phyloP scores from a whole-genome alignment of 2,888 invertebrate genomes.

The Trachelus stipa region DNA sequence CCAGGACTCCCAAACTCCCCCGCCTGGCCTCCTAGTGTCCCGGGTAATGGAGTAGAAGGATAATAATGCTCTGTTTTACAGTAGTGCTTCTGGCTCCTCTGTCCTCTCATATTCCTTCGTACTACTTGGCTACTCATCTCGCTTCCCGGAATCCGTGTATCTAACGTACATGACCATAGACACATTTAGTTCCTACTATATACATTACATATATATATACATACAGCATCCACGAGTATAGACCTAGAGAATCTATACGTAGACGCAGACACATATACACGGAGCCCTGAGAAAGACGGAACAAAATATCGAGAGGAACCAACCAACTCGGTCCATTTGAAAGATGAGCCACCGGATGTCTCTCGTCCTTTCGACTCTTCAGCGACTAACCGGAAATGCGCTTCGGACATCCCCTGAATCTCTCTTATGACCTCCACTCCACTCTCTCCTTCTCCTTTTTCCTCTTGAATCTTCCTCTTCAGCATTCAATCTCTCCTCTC shows the following conservation, averaged over 20 bases:
- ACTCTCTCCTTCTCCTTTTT: not conserved
- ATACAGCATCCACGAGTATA: not conserved
- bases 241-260: not conserved
- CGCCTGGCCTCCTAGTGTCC: conserved; percentile 48
- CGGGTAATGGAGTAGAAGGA: conserved; percentile 62
- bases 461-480: not conserved
- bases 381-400: not conserved
- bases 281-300: conserved; percentile 40
- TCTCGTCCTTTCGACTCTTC: not conserved
- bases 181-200: not conserved
- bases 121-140: not conserved
- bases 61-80: conserved; percentile 62
- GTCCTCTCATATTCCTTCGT: not conserved
- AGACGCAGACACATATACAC: not conserved
- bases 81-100: conserved; percentile 15
- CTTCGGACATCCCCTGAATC: not conserved
- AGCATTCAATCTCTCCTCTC: conserved; percentile 16
- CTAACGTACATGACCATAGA: not conserved
- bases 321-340: not conserved
- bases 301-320: conserved; percentile 44
- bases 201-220: too few species aligned
- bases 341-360: not conserved
- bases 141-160: not conserved
- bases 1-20: conserved; percentile 30
- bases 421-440: not conserved